A percentile compares a stretch with the other conserved stretches of the same genome.
These are phyloP conservation scores for Cyprinodon tularosa DNA, from an alignment of 2,113 vertebrate genomes.

Conservation along the genomic window DNA sequence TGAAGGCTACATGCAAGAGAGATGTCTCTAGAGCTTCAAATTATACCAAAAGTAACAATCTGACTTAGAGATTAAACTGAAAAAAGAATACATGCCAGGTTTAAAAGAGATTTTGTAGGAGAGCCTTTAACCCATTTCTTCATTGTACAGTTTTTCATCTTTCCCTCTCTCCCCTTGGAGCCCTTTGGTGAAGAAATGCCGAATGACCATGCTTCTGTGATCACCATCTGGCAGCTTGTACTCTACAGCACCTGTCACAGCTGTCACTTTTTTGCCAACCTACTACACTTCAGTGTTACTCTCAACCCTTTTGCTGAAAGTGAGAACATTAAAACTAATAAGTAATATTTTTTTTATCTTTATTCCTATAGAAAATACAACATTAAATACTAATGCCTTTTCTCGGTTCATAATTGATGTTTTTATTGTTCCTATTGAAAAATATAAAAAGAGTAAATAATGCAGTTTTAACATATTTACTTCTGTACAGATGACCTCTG, in stretches of 20 bases:
- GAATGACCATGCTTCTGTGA: slow-evolving; percentile 79
- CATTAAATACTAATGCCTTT: not conserved
- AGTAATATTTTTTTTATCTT: not conserved
- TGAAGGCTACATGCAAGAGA: slow-evolving; percentile 42
- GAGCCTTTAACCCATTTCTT: slow-evolving; percentile 27
- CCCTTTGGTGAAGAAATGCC: slow-evolving; percentile 73
- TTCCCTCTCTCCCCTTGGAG: slow-evolving; percentile 56
- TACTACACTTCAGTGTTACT: slow-evolving; percentile 21
- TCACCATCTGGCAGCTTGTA: slow-evolving; percentile 79
- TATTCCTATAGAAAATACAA: not conserved
- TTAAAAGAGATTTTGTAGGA: not conserved
- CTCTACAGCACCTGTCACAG: slow-evolving; percentile 69
- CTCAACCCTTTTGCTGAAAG: slow-evolving; percentile 24
- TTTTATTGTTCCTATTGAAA: too few species aligned
- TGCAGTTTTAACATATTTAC: too few species aligned
- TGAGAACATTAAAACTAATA: not conserved
- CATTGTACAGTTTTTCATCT: slow-evolving; percentile 28
- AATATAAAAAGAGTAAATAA: too few species aligned
- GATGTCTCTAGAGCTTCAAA: slow-evolving; percentile 18
- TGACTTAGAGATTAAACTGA: not conserved
- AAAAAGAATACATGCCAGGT: slow-evolving; percentile 7
- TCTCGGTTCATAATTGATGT: too few species aligned
- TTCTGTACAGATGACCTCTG: too few species aligned
- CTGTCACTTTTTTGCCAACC: slow-evolving; percentile 50
- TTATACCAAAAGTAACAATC: not conserved